These are phyloP conservation scores for Piaya cayana DNA, from an alignment of 2,113 vertebrate genomes.

Conservation along the genomic window DNA sequence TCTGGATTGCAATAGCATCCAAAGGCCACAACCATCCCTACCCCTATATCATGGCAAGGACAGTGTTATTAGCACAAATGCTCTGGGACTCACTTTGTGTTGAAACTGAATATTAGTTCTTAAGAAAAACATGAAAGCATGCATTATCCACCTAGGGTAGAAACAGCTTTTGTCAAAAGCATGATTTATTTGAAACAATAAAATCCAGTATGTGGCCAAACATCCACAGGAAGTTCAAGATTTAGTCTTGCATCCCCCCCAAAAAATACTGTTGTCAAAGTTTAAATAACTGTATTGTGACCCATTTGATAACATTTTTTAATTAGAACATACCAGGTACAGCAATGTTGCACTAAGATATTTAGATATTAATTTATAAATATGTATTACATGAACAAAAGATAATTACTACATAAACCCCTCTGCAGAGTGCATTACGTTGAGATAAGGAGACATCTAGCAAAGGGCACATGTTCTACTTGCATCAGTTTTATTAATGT, in stretches of 20 bases:
- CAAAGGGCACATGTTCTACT: not conserved
- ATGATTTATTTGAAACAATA: not conserved
- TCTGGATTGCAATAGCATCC: not conserved
- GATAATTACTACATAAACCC: not conserved
- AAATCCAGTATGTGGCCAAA: not conserved
- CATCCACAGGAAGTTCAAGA: not conserved
- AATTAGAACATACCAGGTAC: not conserved
- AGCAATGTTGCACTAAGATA: not conserved
- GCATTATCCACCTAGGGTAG: not conserved
- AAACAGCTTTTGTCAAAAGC: not conserved
- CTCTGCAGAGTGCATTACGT: not conserved
- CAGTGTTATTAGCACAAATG: not conserved
- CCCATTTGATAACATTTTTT: not conserved
- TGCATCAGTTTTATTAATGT: not conserved
- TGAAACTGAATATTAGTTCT: not conserved
- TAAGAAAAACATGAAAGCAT: not conserved
- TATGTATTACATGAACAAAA: not conserved
- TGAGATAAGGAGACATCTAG: not conserved
- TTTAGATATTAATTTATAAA: not conserved
- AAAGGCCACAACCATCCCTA: not conserved
- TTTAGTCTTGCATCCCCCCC: not conserved
- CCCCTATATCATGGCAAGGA: not conserved
- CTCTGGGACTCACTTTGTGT: not conserved
- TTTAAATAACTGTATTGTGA: not conserved
- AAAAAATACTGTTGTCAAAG: not conserved